Conservation (phyloP, 1,140 invertebrate genomes). For the Diachasma alloeum region DNA sequence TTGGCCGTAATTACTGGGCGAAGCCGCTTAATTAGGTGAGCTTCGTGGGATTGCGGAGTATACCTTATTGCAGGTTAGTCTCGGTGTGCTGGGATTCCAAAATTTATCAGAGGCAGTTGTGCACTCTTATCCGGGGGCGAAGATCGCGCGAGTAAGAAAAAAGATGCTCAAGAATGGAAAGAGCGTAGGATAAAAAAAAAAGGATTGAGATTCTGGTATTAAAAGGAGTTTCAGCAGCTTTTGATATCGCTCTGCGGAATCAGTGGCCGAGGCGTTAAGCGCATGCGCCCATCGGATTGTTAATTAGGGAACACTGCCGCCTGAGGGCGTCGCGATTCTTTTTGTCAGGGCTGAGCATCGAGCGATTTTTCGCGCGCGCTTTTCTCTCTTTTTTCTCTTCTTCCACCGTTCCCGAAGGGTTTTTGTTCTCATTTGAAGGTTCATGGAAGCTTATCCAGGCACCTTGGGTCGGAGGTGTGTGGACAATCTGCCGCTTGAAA, state of each 20-base stretch:
- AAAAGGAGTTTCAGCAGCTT: conserved; percentile 32
- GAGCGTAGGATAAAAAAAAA: not conserved
- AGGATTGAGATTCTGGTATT: conserved; percentile 24
- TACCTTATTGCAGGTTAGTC: not conserved
- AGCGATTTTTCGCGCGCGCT: not conserved
- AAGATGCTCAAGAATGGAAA: not conserved
- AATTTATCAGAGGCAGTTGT: conserved; percentile 50
- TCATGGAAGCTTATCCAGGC: conserved; percentile 19
- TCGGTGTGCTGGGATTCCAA: conserved; percentile 46
- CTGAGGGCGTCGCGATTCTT: conserved; percentile 37
- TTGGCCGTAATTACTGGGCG: conserved; percentile 57
- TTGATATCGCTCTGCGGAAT: conserved; percentile 54
- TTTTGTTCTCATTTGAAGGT: conserved; percentile 7
- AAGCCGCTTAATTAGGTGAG: conserved; percentile 57
- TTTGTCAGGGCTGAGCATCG: not conserved
- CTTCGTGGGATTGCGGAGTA: conserved; percentile 4
- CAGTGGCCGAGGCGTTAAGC: conserved; percentile 44
- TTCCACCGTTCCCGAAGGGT: not conserved
- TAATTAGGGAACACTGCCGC: conserved; percentile 54
- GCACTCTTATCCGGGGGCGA: conserved; percentile 32
- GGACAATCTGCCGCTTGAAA: conserved; percentile 44
- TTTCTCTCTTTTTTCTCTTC: not conserved
- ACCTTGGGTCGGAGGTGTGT: not conserved
- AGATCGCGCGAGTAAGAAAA: conserved; percentile 17
- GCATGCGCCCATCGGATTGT: conserved; percentile 43